Conservation (phyloP, 2,797 vertebrate species). For the Limnodromus scolopaceus region DNA sequence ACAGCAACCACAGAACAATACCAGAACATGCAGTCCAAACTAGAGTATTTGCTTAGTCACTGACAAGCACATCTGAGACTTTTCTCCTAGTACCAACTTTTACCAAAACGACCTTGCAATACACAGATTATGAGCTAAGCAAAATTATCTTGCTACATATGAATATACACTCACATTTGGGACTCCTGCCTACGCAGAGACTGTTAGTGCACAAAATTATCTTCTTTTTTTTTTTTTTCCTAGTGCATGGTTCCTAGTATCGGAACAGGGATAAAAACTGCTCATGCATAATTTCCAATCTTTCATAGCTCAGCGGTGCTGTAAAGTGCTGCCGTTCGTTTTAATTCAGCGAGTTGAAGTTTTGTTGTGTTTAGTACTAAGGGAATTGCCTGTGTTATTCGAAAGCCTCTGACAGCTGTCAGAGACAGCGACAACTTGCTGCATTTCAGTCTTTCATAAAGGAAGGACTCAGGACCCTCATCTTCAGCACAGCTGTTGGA, state of each 20-base stretch:
- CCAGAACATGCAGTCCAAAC: neutral
- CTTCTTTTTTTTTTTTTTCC: neutral
- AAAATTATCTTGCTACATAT: neutral
- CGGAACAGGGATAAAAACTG: constrained; percentile 3
- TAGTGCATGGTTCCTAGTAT: neutral
- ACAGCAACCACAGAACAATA: neutral
- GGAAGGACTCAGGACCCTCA: neutral
- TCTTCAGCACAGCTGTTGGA: constrained; percentile 21
- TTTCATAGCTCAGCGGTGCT: constrained; percentile 9
- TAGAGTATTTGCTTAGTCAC: neutral
- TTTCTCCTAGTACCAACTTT: constrained; percentile 1
- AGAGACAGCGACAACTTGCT: neutral
- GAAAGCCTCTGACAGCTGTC: constrained; percentile 10
- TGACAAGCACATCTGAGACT: neutral
- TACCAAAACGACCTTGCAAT: neutral
- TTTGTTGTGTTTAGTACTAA: constrained; percentile 14
- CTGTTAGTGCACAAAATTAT: constrained; percentile 13
- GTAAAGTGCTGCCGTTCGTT: neutral
- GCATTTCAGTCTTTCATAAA: constrained; percentile 30
- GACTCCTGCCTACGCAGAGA: constrained; percentile 15
- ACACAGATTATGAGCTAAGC: neutral
- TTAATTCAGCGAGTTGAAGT: constrained; percentile 29
- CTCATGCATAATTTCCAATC: constrained; percentile 33
- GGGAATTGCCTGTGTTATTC: constrained; percentile 26
- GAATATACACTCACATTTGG: constrained; percentile 36